Percentiles rank a stretch among this genome's conserved stretches.
These are phyloP conservation scores for Halisarca cf. caerulea DNA, from an alignment of 37 sponge, comb jelly and placozoan species.

Conservation along the genomic window DNA sequence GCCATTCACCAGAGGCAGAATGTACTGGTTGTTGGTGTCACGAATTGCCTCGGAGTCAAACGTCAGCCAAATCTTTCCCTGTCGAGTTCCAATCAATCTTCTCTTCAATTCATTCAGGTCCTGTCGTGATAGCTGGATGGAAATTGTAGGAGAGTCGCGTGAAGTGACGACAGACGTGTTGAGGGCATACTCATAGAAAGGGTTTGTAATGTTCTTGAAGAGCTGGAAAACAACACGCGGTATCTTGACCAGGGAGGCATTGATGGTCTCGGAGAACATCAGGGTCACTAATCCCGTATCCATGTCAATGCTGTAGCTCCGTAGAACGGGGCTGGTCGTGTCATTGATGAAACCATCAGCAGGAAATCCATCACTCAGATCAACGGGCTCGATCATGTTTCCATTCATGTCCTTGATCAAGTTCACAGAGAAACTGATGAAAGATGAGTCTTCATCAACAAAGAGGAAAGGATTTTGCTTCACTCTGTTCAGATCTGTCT, in stretches of 20 bases:
- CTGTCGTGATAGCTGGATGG: slow-evolving; percentile 39
- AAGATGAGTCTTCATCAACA: slow-evolving; percentile 49
- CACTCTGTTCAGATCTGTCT: slow-evolving; percentile 74
- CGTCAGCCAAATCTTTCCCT: slow-evolving; percentile 50
- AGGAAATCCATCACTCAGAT: slow-evolving; percentile 13
- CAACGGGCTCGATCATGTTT: slow-evolving; percentile 52
- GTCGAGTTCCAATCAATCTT: slow-evolving; percentile 48
- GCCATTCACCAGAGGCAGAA: slow-evolving; percentile 57
- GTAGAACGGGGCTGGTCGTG: slow-evolving; percentile 47
- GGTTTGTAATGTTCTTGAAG: slow-evolving; percentile 52
- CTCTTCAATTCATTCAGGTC: slow-evolving; percentile 85
- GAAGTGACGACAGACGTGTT: slow-evolving; percentile 50
- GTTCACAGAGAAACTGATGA: slow-evolving; percentile 48
- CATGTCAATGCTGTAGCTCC: slow-evolving; percentile 72
- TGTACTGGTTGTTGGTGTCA: slow-evolving; percentile 56
- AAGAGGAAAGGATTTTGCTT: slow-evolving; percentile 57
- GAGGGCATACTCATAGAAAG: slow-evolving; percentile 8
- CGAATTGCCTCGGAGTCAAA: slow-evolving; percentile 33
- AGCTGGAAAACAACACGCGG: slow-evolving; percentile 57
- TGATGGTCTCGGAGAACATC: slow-evolving; percentile 80
- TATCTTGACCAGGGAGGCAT: slow-evolving; percentile 61
- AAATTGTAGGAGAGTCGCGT: slow-evolving; percentile 57
- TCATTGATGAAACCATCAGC: slow-evolving; percentile 60
- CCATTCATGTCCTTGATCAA: slow-evolving; percentile 86
- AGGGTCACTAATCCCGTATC: slow-evolving; percentile 67